Percentiles rank a stretch among this genome's conserved stretches.
Evolutionary conservation across 2,888 invertebrate species (phyloP).

Genomic region (Crematogaster levior): DNA sequence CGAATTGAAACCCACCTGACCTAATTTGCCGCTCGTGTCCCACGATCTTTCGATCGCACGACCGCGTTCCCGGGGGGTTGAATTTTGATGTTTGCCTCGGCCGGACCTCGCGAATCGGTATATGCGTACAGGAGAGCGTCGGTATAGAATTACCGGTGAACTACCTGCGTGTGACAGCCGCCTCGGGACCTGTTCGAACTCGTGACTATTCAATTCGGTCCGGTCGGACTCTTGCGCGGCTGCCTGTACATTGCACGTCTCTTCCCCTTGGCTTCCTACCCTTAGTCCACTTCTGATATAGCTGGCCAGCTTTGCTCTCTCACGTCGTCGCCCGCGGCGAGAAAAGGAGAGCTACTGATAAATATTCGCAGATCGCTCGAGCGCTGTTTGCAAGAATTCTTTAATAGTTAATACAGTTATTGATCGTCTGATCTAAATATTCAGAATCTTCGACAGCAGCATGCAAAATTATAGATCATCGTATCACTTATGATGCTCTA

Average conservation of each 20-base stretch:
- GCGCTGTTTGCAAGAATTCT: conserved; percentile 31
- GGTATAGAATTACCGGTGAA: conserved; percentile 69
- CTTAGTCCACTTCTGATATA: conserved; percentile 13
- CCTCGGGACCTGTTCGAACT: conserved; percentile 72
- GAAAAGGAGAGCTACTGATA: conserved; percentile 61
- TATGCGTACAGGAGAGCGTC: conserved; percentile 54
- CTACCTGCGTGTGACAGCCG: conserved; percentile 78
- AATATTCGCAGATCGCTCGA: conserved; percentile 73
- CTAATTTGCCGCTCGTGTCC: background rate
- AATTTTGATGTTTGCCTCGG: conserved; percentile 23
- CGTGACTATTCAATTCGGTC: conserved; percentile 77
- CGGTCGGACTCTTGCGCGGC: conserved; percentile 65
- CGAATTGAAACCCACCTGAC: conserved; percentile 4
- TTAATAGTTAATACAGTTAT: conserved; percentile 11
- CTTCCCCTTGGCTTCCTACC: conserved; percentile 21
- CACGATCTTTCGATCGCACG: conserved; percentile 5
- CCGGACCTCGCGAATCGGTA: background rate
- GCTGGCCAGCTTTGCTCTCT: conserved; percentile 30
- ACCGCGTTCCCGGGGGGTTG: conserved; percentile 5
- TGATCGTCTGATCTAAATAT: background rate
- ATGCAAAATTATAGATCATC: background rate
- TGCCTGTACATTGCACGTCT: conserved; percentile 54
- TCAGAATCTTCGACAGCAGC: background rate
- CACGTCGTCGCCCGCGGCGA: conserved; percentile 59
- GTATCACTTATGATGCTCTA: background rate